A percentile compares a stretch with the other conserved stretches of the same genome.
Evolutionary conservation across 2,888 invertebrate species (phyloP).

Genomic region (Eupithecia subfuscata): DNA sequence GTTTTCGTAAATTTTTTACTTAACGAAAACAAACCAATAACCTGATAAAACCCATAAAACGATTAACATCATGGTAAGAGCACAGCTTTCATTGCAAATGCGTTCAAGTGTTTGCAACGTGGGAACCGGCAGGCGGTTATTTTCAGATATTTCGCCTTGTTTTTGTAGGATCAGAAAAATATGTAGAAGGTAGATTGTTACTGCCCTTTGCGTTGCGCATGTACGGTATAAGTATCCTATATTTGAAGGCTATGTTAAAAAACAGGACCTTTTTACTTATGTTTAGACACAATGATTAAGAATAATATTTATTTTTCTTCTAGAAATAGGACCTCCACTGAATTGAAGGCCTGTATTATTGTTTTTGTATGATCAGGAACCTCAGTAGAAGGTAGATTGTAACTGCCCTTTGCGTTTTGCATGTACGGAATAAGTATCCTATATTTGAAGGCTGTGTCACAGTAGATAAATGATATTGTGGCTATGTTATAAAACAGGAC

Average conservation of each 20-base stretch:
- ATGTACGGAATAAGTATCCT: constrained; percentile 1
- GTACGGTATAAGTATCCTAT: constrained; percentile 1
- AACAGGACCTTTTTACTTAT: neutral
- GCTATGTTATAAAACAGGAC: neutral
- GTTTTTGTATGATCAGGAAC: constrained; percentile 48
- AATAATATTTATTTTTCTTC: no score
- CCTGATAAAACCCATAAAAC: neutral
- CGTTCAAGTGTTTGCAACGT: constrained; percentile 41
- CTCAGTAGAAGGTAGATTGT: constrained; percentile 30
- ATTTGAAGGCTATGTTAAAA: constrained; percentile 3
- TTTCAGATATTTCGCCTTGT: constrained; percentile 53
- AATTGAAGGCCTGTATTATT: no score
- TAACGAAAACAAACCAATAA: neutral
- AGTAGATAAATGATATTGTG: no score
- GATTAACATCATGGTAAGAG: neutral
- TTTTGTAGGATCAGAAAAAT: constrained; percentile 46
- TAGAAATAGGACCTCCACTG: no score
- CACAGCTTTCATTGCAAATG: constrained; percentile 7
- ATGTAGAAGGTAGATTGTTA: constrained; percentile 27
- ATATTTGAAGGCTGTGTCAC: constrained; percentile 12
- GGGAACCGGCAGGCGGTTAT: constrained; percentile 58
- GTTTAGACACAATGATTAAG: neutral
- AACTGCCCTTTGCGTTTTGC: constrained; percentile 16
- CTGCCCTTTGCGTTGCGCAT: constrained; percentile 15
- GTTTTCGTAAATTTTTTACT: neutral